A percentile compares a stretch with the other conserved stretches of the same genome.
Evolutionary conservation across 2,113 vertebrate genomes (phyloP).

Genomic region (Struthio camelus): DNA sequence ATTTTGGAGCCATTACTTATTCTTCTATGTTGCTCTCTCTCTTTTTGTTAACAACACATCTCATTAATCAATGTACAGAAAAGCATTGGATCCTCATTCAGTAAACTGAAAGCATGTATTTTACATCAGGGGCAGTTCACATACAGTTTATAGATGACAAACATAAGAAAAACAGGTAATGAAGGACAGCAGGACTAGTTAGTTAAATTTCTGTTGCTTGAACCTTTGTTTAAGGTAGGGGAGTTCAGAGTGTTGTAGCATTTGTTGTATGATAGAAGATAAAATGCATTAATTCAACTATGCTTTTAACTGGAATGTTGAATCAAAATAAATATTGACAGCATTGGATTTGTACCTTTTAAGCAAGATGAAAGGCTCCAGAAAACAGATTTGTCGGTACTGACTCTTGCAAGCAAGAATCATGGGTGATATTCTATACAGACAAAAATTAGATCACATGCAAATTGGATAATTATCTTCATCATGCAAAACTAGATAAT

Average conservation of each 20-base stretch:
- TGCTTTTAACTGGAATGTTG: background rate
- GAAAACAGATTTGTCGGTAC: background rate
- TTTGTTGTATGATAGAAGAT: background rate
- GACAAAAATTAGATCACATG: background rate
- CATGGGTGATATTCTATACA: background rate
- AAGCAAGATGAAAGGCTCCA: background rate
- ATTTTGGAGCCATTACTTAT: conserved; percentile 58
- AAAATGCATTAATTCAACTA: no score
- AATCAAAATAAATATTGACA: background rate
- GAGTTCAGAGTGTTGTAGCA: background rate
- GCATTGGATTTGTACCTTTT: background rate
- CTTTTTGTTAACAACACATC: conserved; percentile 7
- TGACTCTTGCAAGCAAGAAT: background rate
- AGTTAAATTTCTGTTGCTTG: background rate
- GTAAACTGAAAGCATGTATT: conserved; percentile 33
- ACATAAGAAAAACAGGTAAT: background rate
- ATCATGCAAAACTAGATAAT: background rate
- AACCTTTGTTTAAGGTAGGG: background rate
- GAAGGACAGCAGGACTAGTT: background rate
- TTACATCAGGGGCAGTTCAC: background rate
- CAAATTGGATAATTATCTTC: background rate
- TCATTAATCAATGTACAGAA: conserved; percentile 22
- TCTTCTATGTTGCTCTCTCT: conserved; percentile 35
- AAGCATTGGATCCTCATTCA: conserved; percentile 24
- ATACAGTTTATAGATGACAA: background rate